Evolutionary conservation across 2,888 invertebrate species (phyloP).

Genomic region (Eupsilia transversa): DNA sequence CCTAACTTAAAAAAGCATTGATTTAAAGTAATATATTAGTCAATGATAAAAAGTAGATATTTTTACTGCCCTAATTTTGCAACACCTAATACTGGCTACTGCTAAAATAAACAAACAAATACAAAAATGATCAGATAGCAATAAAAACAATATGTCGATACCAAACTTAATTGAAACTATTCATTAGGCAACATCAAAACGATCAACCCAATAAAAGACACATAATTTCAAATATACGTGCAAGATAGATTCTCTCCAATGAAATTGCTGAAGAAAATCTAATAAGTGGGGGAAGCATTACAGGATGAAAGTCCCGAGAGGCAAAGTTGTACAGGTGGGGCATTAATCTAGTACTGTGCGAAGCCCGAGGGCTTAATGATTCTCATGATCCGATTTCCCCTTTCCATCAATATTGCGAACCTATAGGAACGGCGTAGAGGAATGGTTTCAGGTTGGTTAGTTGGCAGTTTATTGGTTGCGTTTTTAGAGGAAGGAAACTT

Average conservation of each 20-base stretch:
- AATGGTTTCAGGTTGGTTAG: conserved; percentile 25
- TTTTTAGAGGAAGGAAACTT: background rate
- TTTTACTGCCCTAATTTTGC: background rate
- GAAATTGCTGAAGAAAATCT: conserved; percentile 61
- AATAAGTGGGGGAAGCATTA: conserved; percentile 60
- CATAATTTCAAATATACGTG: background rate
- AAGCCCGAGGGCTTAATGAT: conserved; percentile 62
- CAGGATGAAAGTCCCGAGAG: conserved; percentile 55
- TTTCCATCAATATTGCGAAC: conserved; percentile 59
- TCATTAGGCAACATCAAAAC: conserved; percentile 6
- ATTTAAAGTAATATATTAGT: no score
- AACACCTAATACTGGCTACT: background rate
- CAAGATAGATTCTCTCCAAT: conserved; percentile 49
- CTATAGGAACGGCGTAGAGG: conserved; percentile 2
- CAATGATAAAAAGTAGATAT: background rate
- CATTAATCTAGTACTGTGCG: conserved; percentile 55
- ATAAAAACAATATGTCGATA: background rate
- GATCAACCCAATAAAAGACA: conserved; percentile 2
- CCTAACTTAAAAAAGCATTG: no score
- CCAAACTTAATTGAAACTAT: background rate
- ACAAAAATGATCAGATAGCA: background rate
- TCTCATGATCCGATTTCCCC: conserved; percentile 61
- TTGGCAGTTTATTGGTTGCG: background rate
- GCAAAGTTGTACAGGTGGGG: conserved; percentile 60
- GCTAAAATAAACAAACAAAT: background rate